A percentile compares a stretch with the other conserved stretches of the same genome.
These are phyloP conservation scores for Crotalus helleri DNA, from an alignment of 2,113 vertebrate species.

Conservation along the genomic window DNA sequence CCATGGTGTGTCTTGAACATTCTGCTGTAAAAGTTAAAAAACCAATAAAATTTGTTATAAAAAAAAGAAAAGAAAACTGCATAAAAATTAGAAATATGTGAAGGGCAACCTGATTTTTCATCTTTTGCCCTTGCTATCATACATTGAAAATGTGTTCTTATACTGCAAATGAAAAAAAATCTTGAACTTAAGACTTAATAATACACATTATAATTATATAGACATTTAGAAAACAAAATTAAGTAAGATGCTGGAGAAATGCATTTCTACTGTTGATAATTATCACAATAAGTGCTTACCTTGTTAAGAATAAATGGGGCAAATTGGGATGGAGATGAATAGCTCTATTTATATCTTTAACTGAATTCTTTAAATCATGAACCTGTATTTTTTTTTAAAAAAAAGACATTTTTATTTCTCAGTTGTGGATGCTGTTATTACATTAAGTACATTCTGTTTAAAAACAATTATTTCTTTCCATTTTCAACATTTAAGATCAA, in stretches of 20 bases:
- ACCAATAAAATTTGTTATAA: too few relatives aligned
- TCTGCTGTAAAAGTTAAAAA: too few relatives aligned
- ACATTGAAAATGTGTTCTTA: not conserved
- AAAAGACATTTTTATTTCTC: constrained; percentile 7
- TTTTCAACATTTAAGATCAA: not conserved
- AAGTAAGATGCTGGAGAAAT: not conserved
- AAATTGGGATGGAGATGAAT: constrained; percentile 74
- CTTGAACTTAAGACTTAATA: not conserved
- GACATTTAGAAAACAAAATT: not conserved
- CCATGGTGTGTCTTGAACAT: too few relatives aligned
- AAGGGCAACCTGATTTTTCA: not conserved
- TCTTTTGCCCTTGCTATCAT: not conserved
- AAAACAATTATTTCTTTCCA: not conserved
- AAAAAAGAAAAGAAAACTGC: not conserved
- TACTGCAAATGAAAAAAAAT: not conserved
- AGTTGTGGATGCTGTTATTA: not conserved
- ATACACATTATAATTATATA: not conserved
- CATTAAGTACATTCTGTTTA: not conserved
- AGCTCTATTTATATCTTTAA: constrained; percentile 71
- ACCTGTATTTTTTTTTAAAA: constrained; percentile 65
- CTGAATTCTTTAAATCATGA: constrained; percentile 61
- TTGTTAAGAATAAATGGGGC: constrained; percentile 68
- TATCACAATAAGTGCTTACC: constrained; percentile 56
- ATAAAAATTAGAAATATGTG: not conserved
- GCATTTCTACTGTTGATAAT: not conserved